Evolutionary conservation across 2,888 invertebrate species (phyloP), one percentile per base, ranked within the genome.

Genomic region (Lasioglossum oenotherae): DNA sequence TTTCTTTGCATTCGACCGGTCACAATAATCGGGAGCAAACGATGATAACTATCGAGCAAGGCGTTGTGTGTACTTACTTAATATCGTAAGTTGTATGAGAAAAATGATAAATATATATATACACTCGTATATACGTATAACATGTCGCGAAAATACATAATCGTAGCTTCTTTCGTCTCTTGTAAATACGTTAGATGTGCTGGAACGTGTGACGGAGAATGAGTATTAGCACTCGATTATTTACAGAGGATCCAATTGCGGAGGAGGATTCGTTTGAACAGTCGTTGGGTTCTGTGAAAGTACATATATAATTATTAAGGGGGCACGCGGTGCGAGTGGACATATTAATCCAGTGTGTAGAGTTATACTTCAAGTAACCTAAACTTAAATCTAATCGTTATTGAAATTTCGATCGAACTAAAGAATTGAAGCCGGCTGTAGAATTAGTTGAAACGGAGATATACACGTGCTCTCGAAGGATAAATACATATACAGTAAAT

Each of bases 81-180:
- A 27, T 60, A 16, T 27, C 60, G 60, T 60, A 60, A 31, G 60
- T 60, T 60, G 27, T 60, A 31, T 27, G 16, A 60, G 27, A 14
- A 16, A 72, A 69, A 78, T 41, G 86, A 81, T 91, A 85, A 12
- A 38, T 81, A 85, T 80, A 88, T 74, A 35, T 35, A 35, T 35
- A 88, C 79, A 83, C 35, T 35, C 49, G 72, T 84, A 82, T 84
- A 85, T 81, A 71, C 19, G n/a, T 86, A 85, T 77, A 86, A 88
- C 41, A 41, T 41, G 71, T 81, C 87, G 85, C 85, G 88, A 91
- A 89, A 86, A 88, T 80, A 83, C 84, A 82, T 87, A 91, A 80
- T 78, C 86, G 90, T 92, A 93, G 92, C 89, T 92, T 92, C 87
- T 92, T 91, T 87, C 82, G 86, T 90, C 89, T 92, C 90, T 92